Conservation (phyloP, 2,113 vertebrate species). For the Ciconia stormi region DNA sequence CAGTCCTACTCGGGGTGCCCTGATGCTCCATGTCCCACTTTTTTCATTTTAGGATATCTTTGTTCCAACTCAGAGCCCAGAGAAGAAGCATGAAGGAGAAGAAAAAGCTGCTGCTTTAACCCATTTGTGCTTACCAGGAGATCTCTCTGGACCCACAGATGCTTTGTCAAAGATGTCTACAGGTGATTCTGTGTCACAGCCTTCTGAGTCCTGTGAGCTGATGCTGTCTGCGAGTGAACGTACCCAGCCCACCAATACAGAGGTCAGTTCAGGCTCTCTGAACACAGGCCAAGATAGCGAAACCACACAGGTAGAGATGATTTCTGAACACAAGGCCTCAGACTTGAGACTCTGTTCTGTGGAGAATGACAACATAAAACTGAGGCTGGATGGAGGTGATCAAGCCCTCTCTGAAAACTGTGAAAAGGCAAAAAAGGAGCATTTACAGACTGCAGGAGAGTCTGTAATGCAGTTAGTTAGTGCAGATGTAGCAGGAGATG, state of each 20-base stretch:
- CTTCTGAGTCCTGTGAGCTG: conserved; percentile 74
- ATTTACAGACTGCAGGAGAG: neutral
- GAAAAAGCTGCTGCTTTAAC: conserved; percentile 41
- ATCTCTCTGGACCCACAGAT: conserved; percentile 33
- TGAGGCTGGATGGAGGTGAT: neutral
- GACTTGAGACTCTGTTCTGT: neutral
- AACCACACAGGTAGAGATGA: conserved; percentile 77
- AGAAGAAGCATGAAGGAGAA: conserved; percentile 49
- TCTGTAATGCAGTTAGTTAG: neutral
- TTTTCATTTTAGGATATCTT: conserved; percentile 86
- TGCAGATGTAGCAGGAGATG: conserved; percentile 15
- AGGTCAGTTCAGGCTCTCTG: conserved; percentile 22
- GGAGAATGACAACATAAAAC: neutral
- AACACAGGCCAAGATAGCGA: conserved; percentile 75
- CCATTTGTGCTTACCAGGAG: conserved; percentile 28
- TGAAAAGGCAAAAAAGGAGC: neutral
- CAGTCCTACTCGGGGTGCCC: neutral
- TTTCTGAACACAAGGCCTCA: neutral
- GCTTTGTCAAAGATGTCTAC: conserved; percentile 34
- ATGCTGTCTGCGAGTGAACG: conserved; percentile 78
- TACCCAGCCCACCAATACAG: conserved; percentile 52
- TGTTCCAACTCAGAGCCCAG: conserved; percentile 85
- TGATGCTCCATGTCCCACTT: neutral
- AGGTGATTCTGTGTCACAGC: conserved; percentile 36
- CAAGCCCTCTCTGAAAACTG: neutral